These are phyloP conservation scores for Rhabdomys dilectus DNA, from an alignment of 2,113 vertebrate species.

Conservation along the genomic window DNA sequence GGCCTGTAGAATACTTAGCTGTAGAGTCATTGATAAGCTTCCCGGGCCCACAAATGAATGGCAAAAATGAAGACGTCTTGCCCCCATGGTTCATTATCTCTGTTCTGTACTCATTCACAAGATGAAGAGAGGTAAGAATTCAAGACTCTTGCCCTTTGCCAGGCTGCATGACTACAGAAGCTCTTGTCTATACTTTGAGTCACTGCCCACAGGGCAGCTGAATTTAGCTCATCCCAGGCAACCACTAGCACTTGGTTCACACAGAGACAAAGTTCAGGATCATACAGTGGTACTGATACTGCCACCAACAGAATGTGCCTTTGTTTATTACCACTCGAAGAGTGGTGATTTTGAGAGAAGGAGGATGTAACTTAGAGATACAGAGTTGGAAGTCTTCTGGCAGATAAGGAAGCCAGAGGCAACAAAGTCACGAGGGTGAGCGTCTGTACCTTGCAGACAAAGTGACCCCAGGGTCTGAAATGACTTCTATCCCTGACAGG, in stretches of 20 bases:
- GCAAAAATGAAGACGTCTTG: not conserved
- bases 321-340: not conserved
- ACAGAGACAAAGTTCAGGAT: not conserved
- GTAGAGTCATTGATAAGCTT: not conserved
- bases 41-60: not conserved
- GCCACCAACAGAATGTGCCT: no score
- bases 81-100: not conserved
- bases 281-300: not conserved
- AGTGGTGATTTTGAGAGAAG: not conserved
- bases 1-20: not conserved
- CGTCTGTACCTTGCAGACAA: not conserved
- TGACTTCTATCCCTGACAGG: accelerated
- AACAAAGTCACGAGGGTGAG: not conserved
- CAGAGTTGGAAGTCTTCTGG: not conserved
- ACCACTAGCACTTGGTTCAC: not conserved
- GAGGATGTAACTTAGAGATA: not conserved
- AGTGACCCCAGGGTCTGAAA: not conserved
- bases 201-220: not conserved
- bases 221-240: not conserved
- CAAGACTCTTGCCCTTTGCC: not conserved
- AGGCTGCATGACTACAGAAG: not conserved
- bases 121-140: not conserved
- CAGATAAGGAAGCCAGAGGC: not conserved
- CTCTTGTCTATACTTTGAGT: not conserved
- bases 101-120: not conserved